A percentile compares a stretch with the other conserved stretches of the same genome.
Evolutionary conservation across 2,797 vertebrate species (phyloP).

Genomic region (Loriculus beryllinus): DNA sequence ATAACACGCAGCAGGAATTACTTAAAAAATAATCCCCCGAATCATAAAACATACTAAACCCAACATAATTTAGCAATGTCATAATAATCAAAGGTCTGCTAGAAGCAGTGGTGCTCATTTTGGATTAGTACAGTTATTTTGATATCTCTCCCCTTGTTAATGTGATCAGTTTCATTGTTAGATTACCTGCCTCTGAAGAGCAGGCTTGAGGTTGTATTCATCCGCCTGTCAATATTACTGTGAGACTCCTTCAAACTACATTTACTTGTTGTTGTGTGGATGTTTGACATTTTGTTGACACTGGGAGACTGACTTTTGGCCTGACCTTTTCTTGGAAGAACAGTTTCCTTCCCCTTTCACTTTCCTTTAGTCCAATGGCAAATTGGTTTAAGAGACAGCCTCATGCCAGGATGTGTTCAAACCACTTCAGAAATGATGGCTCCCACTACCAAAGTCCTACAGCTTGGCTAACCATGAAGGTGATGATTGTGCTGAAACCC

Average conservation of each 20-base stretch:
- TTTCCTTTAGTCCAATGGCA: neutral
- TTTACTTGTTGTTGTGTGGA: neutral
- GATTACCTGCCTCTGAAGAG: neutral
- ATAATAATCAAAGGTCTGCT: neutral
- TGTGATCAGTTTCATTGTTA: neutral
- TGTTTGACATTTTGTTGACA: neutral
- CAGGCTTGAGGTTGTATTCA: neutral
- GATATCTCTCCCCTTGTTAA: neutral
- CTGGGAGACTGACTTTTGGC: neutral
- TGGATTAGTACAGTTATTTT: neutral
- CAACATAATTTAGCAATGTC: neutral
- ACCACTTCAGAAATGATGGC: neutral
- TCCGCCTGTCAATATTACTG: neutral
- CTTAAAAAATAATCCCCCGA: neutral
- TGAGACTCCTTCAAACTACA: neutral
- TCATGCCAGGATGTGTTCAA: neutral
- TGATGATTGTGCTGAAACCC: neutral
- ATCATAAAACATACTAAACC: neutral
- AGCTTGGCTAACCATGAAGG: neutral
- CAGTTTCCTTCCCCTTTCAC: neutral
- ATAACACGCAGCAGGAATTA: neutral
- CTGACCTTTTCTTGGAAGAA: neutral
- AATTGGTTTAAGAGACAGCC: neutral
- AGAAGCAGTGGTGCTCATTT: neutral
- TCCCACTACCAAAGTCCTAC: neutral